phyloP scores from a whole-genome alignment of 2,888 invertebrate species.

The Epistrophe eligans region DNA sequence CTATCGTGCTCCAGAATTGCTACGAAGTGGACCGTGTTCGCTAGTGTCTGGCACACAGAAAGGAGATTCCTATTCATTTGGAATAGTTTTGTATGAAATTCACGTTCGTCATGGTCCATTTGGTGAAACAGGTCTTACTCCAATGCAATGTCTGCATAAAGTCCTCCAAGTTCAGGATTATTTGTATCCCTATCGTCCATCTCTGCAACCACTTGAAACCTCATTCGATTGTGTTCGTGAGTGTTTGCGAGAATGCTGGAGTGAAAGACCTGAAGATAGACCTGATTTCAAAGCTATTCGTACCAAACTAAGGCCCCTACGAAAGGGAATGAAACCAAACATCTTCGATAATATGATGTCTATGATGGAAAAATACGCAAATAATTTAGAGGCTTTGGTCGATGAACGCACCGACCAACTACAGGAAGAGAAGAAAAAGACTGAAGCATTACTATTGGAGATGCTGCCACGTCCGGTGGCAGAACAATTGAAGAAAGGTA shows the following conservation, averaged over 20 bases:
- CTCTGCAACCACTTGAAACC: slow-evolving; percentile 90
- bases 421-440: slow-evolving; percentile 98
- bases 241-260: slow-evolving; percentile 94
- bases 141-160: slow-evolving; percentile 86
- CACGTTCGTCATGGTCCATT: slow-evolving; percentile 94
- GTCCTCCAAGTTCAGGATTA: slow-evolving; percentile 82
- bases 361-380: slow-evolving; percentile 99
- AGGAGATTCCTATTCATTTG: slow-evolving; percentile 94
- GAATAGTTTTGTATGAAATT: slow-evolving; percentile 94
- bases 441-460: slow-evolving; percentile 93
- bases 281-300: slow-evolving; percentile 94
- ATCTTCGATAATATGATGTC: slow-evolving; percentile 99
- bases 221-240: slow-evolving; percentile 94
- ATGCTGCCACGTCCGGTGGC: slow-evolving; percentile 96
- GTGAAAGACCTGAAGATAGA: slow-evolving; percentile 90
- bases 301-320: slow-evolving; percentile 90
- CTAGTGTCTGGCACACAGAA: slow-evolving; percentile 87
- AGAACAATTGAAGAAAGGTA: slow-evolving; percentile 94
- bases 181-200: slow-evolving; percentile 85
- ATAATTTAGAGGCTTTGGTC: slow-evolving; percentile 96
- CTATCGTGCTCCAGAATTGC: slow-evolving; percentile 92
- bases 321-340: slow-evolving; percentile 97
- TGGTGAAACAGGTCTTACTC: slow-evolving; percentile 88
- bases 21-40: slow-evolving; percentile 85
- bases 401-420: slow-evolving; percentile 97